These are phyloP conservation scores for Anoplophora glabripennis DNA, from an alignment of 1,140 invertebrate genomes.

Conservation along the genomic window DNA sequence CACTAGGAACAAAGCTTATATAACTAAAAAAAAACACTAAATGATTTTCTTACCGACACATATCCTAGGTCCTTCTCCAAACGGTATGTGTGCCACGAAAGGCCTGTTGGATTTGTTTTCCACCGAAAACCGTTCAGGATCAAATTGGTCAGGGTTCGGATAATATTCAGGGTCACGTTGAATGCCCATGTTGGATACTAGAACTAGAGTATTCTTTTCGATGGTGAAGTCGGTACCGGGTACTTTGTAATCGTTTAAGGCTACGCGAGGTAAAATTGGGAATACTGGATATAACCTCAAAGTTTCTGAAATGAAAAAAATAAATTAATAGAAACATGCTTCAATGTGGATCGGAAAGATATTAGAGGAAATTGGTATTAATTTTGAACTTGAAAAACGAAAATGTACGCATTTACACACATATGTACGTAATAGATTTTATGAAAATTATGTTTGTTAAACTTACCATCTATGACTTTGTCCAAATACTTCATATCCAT, in stretches of 20 bases:
- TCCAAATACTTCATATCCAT: slow-evolving; percentile 52
- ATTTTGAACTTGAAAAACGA: too few relatives aligned
- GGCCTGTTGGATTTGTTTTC: slow-evolving; percentile 34
- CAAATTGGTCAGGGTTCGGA: slow-evolving; percentile 49
- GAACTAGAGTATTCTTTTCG: slow-evolving; percentile 45
- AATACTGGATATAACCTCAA: slow-evolving; percentile 51
- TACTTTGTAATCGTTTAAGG: slow-evolving; percentile 48
- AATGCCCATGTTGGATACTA: slow-evolving; percentile 44
- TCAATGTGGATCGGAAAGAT: too few relatives aligned
- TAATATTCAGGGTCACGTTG: slow-evolving; percentile 50
- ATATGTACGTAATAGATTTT: too few relatives aligned
- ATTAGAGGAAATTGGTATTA: too few relatives aligned
- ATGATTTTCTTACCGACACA: slow-evolving; percentile 52
- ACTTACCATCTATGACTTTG: slow-evolving; percentile 49
- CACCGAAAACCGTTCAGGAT: slow-evolving; percentile 53
- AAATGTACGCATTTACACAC: too few relatives aligned
- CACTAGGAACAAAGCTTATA: neutral
- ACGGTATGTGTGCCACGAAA: slow-evolving; percentile 51
- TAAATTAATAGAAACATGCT: too few relatives aligned
- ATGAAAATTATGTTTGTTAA: neutral
- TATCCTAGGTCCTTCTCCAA: slow-evolving; percentile 58
- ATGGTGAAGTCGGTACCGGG: slow-evolving; percentile 47
- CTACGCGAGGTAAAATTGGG: slow-evolving; percentile 42
- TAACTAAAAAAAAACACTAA: neutral
- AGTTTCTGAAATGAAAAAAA: slow-evolving; percentile 47